Evolutionary conservation across 1,140 invertebrate genomes (phyloP).

Genomic region (Metopolophium dirhodum): DNA sequence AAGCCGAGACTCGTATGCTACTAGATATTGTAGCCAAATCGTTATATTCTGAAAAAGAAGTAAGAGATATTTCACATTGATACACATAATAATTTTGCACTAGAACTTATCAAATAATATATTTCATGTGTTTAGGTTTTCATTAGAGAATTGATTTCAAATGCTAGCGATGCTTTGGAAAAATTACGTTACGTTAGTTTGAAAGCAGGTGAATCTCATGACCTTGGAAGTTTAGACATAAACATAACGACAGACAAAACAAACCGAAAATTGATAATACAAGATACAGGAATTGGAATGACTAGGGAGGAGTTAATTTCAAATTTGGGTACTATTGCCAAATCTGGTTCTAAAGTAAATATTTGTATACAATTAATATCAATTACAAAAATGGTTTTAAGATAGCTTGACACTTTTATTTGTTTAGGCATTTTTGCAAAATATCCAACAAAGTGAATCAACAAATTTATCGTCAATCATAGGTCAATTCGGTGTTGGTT

Average conservation of each 20-base stretch:
- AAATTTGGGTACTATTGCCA: slow-evolving; percentile 93
- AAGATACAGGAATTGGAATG: slow-evolving; percentile 95
- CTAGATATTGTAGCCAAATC: slow-evolving; percentile 97
- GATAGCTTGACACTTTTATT: slow-evolving; percentile 25
- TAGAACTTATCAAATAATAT: background rate
- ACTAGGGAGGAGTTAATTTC: slow-evolving; percentile 87
- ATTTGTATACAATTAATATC: slow-evolving; percentile 28
- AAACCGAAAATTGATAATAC: slow-evolving; percentile 82
- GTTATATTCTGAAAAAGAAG: slow-evolving; percentile 96
- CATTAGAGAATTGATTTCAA: slow-evolving; percentile 93
- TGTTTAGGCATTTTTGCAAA: slow-evolving; percentile 78
- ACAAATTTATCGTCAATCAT: slow-evolving; percentile 81
- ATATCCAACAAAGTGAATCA: slow-evolving; percentile 72
- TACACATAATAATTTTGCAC: background rate
- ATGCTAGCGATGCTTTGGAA: slow-evolving; percentile 96
- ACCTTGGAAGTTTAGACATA: slow-evolving; percentile 77
- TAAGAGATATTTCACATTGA: slow-evolving; percentile 62
- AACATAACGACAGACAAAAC: slow-evolving; percentile 89
- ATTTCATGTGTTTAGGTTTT: slow-evolving; percentile 75
- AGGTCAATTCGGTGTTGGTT: slow-evolving; percentile 98
- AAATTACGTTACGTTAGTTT: slow-evolving; percentile 82
- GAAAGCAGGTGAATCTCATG: slow-evolving; percentile 66
- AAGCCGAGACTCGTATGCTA: slow-evolving; percentile 94
- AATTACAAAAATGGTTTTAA: background rate
- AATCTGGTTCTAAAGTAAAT: slow-evolving; percentile 89